These are phyloP conservation scores for Onchidella celtica DNA, from an alignment of 2,888 invertebrate genomes.

Conservation along the genomic window DNA sequence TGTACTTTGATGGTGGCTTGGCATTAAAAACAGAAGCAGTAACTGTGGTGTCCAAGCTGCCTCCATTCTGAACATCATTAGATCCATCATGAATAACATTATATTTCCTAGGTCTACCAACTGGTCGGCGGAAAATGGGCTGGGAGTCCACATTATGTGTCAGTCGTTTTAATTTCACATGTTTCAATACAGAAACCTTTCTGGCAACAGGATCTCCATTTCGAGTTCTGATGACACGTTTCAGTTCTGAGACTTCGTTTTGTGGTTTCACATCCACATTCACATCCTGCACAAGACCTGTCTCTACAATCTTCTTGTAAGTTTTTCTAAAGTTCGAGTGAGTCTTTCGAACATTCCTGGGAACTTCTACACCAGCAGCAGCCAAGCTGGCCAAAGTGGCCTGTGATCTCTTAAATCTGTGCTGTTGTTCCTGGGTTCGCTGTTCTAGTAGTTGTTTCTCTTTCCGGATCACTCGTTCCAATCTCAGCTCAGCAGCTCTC, in stretches of 20 bases:
- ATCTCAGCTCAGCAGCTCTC: conserved; percentile 50
- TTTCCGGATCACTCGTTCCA: conserved; percentile 33
- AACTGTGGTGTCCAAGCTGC: conserved; percentile 9
- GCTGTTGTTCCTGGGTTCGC: conserved; percentile 49
- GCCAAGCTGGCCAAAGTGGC: conserved; percentile 29
- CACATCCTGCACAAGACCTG: conserved; percentile 22
- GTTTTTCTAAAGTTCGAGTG: conserved; percentile 23
- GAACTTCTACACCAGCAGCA: conserved; percentile 22
- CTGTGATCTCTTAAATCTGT: conserved; percentile 30
- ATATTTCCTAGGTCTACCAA: conserved; percentile 38
- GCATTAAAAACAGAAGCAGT: conserved; percentile 35
- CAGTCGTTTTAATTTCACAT: conserved; percentile 40
- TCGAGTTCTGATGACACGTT: neutral
- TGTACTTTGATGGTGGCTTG: conserved; percentile 38
- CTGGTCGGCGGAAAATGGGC: conserved; percentile 24
- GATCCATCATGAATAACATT: neutral
- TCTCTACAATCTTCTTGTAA: conserved; percentile 37
- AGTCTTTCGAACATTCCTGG: neutral
- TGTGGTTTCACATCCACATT: neutral
- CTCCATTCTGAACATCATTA: conserved; percentile 24
- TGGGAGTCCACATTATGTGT: conserved; percentile 27
- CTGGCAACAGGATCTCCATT: conserved; percentile 15
- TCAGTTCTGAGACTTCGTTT: neutral
- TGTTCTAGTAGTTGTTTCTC: conserved; percentile 57
- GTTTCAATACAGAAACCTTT: neutral